Base-by-base conservation (phyloP, 2,797 vertebrate species). In the Poecile montanus region DNA sequence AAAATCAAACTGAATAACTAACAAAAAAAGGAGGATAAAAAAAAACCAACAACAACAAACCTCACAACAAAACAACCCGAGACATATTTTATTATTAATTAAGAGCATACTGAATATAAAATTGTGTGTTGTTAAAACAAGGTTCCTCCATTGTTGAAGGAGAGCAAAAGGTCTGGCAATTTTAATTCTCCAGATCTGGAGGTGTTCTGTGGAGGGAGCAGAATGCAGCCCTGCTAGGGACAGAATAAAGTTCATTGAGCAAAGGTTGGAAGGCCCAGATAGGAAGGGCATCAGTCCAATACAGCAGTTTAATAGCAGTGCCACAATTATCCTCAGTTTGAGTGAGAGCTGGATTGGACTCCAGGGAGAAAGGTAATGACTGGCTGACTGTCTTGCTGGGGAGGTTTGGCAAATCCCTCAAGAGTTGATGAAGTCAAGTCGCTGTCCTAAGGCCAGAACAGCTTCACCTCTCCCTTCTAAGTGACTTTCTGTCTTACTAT, bases 31-130 rank as follows among this genome's bases (percentile, higher is more conserved):
- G 73, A 73, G 36, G 38, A 61, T 94, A 85, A 36, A 22, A 51
- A 81, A 61, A 76, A 76, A 34, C 18, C 38, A 30, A 29, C 29
- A 7, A 4, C 0, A 0, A 42, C 38, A 30, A 29, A 40, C 38
- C 38, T 40, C 29, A 38, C 45, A 93, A 66, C 63, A 67, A 76
- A 94, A 66, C 60, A 91, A 95, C 71, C 74, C 29, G 23, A 86
- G 70, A 74, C 27, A 88, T 80, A 88, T 94, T 95, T 96, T 93
- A 88, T 70, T 95, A 94, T 94, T 95, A 96, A 93, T 88, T 96
- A 85, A 92, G 72, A 71, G 48, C 5, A 30, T 63, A 62, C 27
- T 30, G 58, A 85, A 91, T 47, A 89, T 87, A 58, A 91, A 91
- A 92, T 65, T 62, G 18, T 47, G 50, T 58, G 62, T 79, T 7